These are phyloP conservation scores for Dendrolimus punctatus DNA, from an alignment of 1,140 invertebrate genomes.

Conservation along the genomic window DNA sequence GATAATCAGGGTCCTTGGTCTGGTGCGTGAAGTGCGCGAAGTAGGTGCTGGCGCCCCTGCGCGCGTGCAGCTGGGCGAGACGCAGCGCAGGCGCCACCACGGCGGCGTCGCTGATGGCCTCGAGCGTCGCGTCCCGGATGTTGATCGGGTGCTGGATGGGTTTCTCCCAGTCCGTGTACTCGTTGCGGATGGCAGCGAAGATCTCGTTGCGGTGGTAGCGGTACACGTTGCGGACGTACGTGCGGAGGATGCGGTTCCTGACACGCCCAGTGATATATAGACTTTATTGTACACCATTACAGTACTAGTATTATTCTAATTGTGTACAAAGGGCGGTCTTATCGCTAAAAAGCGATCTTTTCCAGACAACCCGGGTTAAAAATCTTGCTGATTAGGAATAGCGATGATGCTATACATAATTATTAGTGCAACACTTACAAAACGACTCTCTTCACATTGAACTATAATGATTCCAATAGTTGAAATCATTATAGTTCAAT, in stretches of 20 bases:
- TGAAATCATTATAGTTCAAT: too few species aligned
- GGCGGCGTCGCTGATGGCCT: constrained; percentile 89
- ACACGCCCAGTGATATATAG: neutral
- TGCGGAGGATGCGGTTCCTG: constrained; percentile 82
- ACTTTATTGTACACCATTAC: too few species aligned
- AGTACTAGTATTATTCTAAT: too few species aligned
- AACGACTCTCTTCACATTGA: too few species aligned
- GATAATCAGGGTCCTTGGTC: constrained; percentile 81
- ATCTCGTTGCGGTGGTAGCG: constrained; percentile 93
- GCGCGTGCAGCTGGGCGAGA: constrained; percentile 80
- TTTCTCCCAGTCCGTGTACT: constrained; percentile 95
- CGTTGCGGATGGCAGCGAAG: constrained; percentile 90
- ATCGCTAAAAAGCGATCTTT: too few species aligned
- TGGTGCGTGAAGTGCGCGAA: constrained; percentile 89
- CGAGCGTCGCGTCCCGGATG: constrained; percentile 87
- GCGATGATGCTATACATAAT: too few species aligned
- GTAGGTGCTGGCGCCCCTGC: constrained; percentile 79
- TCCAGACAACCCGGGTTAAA: too few species aligned
- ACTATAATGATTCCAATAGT: too few species aligned
- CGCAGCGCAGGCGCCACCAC: constrained; percentile 81
- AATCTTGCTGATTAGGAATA: too few species aligned
- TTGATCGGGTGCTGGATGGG: constrained; percentile 88
- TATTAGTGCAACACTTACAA: too few species aligned
- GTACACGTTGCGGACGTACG: constrained; percentile 90
- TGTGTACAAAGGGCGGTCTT: too few species aligned